These are phyloP conservation scores for Ambastaia sidthimunki DNA, from an alignment of 2,797 vertebrate species.

Conservation along the genomic window DNA sequence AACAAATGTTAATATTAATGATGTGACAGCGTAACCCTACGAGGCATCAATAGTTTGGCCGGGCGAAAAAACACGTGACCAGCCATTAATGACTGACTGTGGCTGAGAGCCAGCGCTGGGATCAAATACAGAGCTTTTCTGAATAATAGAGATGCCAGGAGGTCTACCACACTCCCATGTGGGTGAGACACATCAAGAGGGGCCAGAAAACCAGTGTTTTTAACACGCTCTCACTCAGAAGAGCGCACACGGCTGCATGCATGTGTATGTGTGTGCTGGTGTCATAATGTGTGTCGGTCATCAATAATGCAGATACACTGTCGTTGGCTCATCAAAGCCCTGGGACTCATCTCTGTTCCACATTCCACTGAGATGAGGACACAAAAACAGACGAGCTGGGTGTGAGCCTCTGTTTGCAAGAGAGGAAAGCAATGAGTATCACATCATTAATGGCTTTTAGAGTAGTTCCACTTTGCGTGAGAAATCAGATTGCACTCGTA, in stretches of 20 bases:
- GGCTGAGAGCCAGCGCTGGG: slow-evolving; percentile 66
- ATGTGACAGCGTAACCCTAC: slow-evolving; percentile 22
- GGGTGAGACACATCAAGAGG: slow-evolving; percentile 55
- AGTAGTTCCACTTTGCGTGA: background rate
- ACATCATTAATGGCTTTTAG: slow-evolving; percentile 17
- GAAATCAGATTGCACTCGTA: background rate
- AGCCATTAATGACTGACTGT: slow-evolving; percentile 73
- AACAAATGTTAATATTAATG: slow-evolving; percentile 45
- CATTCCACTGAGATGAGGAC: slow-evolving; percentile 67
- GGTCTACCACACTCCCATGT: slow-evolving; percentile 66
- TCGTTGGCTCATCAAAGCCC: slow-evolving; percentile 77
- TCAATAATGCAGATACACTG: slow-evolving; percentile 78
- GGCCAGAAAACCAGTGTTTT: slow-evolving; percentile 41
- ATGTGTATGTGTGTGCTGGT: slow-evolving; percentile 66
- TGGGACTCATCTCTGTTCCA: slow-evolving; percentile 71
- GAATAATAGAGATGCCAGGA: slow-evolving; percentile 74
- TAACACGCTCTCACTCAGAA: slow-evolving; percentile 23
- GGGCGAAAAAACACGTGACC: slow-evolving; percentile 57
- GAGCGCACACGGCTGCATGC: slow-evolving; percentile 1
- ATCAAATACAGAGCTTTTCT: slow-evolving; percentile 74
- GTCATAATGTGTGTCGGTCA: slow-evolving; percentile 77
- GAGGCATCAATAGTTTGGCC: slow-evolving; percentile 47
- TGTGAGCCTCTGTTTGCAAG: background rate
- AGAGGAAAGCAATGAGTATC: background rate
- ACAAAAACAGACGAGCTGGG: slow-evolving; percentile 21